Evolutionary conservation across 1,140 invertebrate species (phyloP).

Genomic region (Drosophila pruinosa): DNA sequence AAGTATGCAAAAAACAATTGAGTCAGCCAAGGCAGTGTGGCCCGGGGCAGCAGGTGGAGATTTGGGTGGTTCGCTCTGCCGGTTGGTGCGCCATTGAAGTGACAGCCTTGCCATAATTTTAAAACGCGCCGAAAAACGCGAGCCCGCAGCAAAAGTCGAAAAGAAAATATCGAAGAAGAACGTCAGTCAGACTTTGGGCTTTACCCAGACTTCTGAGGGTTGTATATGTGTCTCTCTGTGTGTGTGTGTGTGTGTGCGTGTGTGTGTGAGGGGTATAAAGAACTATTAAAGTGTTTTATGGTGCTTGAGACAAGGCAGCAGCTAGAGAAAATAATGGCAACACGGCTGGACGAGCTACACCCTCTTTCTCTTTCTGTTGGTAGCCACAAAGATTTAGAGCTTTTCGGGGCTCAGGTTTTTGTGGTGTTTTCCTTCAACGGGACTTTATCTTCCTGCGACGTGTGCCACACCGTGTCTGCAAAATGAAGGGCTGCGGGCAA

Average conservation of each 20-base stretch:
- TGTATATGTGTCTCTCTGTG: not conserved
- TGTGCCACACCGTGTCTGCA: conserved; percentile 14
- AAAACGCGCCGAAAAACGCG: conserved; percentile 60
- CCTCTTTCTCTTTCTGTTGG: not conserved
- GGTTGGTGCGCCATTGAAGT: conserved; percentile 44
- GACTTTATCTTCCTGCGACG: conserved; percentile 44
- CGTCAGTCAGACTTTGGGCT: conserved; percentile 41
- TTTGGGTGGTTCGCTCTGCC: not conserved
- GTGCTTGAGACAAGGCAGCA: conserved; percentile 67
- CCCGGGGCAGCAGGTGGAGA: conserved; percentile 7
- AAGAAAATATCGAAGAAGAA: conserved; percentile 48
- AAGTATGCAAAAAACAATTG: conserved; percentile 69
- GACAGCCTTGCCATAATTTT: conserved; percentile 73
- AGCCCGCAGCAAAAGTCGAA: conserved; percentile 27
- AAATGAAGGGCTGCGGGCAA: not conserved
- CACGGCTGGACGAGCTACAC: conserved; percentile 27
- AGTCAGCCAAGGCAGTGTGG: conserved; percentile 22
- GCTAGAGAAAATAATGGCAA: conserved; percentile 53
- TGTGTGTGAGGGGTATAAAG: conserved; percentile 29
- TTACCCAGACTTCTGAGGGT: not conserved
- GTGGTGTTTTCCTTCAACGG: conserved; percentile 43
- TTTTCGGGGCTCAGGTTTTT: conserved; percentile 46
- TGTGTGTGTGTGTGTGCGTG: no score
- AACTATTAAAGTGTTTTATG: conserved; percentile 80
- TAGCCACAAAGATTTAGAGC: conserved; percentile 47